Evolutionary conservation across 2,888 invertebrate genomes (phyloP), one percentile per base, ranked within the genome.

Genomic region (Pristionchus fissidentatus): DNA sequence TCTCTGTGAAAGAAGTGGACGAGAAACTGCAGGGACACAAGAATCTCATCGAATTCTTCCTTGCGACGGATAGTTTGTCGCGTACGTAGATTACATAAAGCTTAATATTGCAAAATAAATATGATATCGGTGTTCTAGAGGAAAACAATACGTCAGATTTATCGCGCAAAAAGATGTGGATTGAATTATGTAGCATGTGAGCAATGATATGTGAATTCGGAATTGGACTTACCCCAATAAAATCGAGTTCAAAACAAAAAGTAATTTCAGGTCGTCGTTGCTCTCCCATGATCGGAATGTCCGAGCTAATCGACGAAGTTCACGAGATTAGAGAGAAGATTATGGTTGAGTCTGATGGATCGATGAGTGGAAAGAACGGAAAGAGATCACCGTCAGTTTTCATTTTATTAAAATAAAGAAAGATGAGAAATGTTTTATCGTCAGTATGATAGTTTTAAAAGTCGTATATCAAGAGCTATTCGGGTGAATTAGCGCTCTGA

Each of bases 261-360:
- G 2, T 46, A 5, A 32, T 19, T 81, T 41, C 22, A 81, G 80
- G 62, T 1, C 19, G 80, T 29, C 41, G 32, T 32, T 81, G 80
- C 35, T 60, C 80, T 0, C 62, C 62, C 3, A 62, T 60, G 62
- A 81, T 81, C n/a, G 80, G 38, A 2, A 60, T 84, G 22, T 62
- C 80, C 13, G 75, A 85, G 49, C 38, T 86, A 60, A 83, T 86
- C 52, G 84, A 84, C 32, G 46, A 57, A 41, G 86, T 86, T 15
- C 77, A 79, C 7, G 75, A 73, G 5, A 57, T 86, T 10, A 32
- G 86, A 29, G 81, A 85, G 55, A 81, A 83, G 52, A 79, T 86
- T n/a, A 29, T 83, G 0, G 32, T 66, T 0, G 57, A 60, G 22
- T 75, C 77, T n/a, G 85, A 84, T n/a, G 82, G 70, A 38, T 77